Evolutionary conservation across 2,797 vertebrate species (phyloP).

Genomic region (Gymnothorax reevesii): DNA sequence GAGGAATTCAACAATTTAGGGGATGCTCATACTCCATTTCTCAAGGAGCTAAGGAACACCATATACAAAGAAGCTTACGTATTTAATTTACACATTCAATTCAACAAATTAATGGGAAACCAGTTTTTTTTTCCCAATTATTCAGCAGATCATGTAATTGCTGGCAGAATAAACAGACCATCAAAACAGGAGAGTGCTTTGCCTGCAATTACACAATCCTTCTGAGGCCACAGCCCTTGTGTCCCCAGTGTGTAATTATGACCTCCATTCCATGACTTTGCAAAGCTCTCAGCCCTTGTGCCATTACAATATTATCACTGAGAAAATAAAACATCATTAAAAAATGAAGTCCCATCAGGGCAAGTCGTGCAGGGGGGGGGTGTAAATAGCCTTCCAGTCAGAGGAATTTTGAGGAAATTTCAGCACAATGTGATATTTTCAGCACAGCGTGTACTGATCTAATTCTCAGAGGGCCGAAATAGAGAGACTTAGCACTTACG

Average conservation of each 20-base stretch:
- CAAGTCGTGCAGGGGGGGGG: background rate
- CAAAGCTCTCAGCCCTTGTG: background rate
- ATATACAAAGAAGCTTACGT: conserved; percentile 31
- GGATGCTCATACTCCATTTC: conserved; percentile 27
- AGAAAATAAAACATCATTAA: background rate
- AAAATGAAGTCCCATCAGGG: no score
- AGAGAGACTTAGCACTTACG: background rate
- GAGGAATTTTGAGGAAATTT: conserved; percentile 1
- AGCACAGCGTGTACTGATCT: conserved; percentile 26
- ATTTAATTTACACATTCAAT: conserved; percentile 28
- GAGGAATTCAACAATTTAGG: conserved; percentile 36
- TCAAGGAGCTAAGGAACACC: background rate
- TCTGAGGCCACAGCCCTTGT: background rate
- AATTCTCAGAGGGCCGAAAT: background rate
- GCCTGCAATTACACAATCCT: background rate
- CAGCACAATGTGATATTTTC: conserved; percentile 2
- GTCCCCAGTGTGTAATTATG: background rate
- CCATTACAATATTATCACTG: background rate
- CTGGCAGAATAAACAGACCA: conserved; percentile 1
- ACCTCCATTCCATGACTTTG: background rate
- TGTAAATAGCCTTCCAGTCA: background rate
- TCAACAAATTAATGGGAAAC: conserved; percentile 36
- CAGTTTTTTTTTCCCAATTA: conserved; percentile 40
- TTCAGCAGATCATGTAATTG: background rate
- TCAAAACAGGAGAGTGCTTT: background rate